Percentiles rank a stretch among this genome's conserved stretches.
phyloP scores from a whole-genome alignment of 2,113 vertebrate genomes.

The Gallinago paraguaiae region DNA sequence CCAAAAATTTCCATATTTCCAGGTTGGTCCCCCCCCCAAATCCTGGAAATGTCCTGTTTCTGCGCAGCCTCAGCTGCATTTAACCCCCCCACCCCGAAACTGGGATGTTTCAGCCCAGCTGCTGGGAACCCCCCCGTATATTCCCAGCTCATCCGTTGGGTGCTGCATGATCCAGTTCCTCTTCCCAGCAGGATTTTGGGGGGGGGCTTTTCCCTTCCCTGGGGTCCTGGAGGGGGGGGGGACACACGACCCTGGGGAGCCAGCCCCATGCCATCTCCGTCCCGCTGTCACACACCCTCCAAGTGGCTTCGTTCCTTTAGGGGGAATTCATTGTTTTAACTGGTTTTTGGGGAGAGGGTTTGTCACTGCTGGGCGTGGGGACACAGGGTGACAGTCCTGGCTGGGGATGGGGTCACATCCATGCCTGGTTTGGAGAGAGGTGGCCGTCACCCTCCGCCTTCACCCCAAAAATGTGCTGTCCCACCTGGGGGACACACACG shows the following conservation, averaged over 20 bases:
- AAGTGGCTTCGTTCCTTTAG: not conserved
- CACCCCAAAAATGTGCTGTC: not conserved
- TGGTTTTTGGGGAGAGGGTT: not conserved
- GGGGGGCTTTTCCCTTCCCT: not conserved
- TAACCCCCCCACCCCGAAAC: not conserved
- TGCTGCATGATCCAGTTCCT: not conserved
- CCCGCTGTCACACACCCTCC: not conserved
- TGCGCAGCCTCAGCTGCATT: not conserved
- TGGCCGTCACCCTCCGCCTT: not conserved
- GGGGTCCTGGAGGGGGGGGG: too few relatives aligned
- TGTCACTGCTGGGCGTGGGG: not conserved
- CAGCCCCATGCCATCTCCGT: not conserved
- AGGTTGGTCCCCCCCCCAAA: not conserved
- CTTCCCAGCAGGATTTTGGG: not conserved
- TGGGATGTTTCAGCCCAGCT: not conserved
- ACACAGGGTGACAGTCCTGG: fast-evolving
- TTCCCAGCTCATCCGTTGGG: too few relatives aligned
- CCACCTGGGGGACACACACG: not conserved
- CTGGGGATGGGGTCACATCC: not conserved
- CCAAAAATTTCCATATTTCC: not conserved
- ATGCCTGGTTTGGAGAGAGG: not conserved
- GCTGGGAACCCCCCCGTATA: not conserved
- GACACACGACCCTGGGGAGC: not conserved
- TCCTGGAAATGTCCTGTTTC: not conserved
- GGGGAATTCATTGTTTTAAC: not conserved